Conservation (phyloP, 1,140 invertebrate species). For the Microplitis mediator region DNA sequence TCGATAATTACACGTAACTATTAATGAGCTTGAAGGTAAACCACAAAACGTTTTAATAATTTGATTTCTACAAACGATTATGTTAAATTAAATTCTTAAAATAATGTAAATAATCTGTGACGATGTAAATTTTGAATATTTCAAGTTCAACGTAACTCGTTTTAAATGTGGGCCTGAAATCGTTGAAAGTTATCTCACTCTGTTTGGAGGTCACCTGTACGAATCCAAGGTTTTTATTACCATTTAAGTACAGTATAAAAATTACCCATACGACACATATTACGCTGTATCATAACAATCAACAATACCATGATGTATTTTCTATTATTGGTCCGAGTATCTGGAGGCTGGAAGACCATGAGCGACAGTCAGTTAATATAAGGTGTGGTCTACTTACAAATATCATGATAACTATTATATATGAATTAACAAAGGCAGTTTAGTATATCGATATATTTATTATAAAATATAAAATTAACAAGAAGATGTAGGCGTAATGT, state of each 20-base stretch:
- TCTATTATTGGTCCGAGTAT: neutral
- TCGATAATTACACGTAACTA: no score
- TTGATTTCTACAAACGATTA: no score
- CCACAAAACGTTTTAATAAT: no score
- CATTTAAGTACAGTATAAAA: slow-evolving; percentile 10
- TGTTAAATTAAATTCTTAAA: no score
- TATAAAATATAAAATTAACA: neutral
- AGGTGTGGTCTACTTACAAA: slow-evolving; percentile 4
- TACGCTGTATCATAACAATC: neutral
- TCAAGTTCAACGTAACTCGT: slow-evolving; percentile 8
- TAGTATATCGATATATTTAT: neutral
- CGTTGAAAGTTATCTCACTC: slow-evolving; percentile 8
- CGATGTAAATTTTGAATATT: neutral
- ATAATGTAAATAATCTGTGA: neutral
- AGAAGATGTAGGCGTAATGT: neutral
- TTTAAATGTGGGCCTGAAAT: neutral
- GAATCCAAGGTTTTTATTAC: slow-evolving; percentile 12
- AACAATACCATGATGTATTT: neutral
- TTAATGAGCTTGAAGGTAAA: no score
- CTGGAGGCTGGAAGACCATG: neutral
- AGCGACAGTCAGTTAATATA: neutral
- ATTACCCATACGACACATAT: neutral
- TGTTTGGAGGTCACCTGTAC: slow-evolving; percentile 12
- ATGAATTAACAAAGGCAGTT: neutral
- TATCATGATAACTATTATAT: neutral